Conservation (phyloP, 2,888 invertebrate genomes). For the Watsonalla cultraria region DNA sequence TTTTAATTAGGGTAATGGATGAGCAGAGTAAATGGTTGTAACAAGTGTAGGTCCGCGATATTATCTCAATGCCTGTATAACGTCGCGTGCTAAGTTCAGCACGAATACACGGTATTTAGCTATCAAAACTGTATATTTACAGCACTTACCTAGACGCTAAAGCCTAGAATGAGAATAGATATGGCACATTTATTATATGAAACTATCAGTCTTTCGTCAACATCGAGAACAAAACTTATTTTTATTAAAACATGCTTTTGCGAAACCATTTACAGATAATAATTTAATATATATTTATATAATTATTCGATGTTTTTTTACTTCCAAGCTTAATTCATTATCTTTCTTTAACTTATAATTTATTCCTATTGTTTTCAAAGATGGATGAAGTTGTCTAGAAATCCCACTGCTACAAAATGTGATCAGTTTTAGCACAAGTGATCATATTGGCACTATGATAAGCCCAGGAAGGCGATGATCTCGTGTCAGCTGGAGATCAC, state of each 20-base stretch:
- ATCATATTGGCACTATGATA: slow-evolving; percentile 56
- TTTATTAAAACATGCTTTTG: slow-evolving; percentile 26
- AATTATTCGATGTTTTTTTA: neutral
- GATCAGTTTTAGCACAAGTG: slow-evolving; percentile 36
- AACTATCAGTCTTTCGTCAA: slow-evolving; percentile 71
- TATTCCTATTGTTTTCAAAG: neutral
- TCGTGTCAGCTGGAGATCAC: slow-evolving; percentile 57
- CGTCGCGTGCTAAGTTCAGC: slow-evolving; percentile 17
- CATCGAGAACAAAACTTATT: slow-evolving; percentile 35
- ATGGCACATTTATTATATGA: slow-evolving; percentile 69
- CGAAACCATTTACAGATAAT: neutral
- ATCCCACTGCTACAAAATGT: slow-evolving; percentile 26
- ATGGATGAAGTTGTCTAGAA: slow-evolving; percentile 7
- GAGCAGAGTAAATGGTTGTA: slow-evolving; percentile 20
- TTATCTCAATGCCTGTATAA: slow-evolving; percentile 15
- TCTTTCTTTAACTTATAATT: neutral
- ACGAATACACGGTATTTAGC: slow-evolving; percentile 19
- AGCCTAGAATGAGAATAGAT: slow-evolving; percentile 40
- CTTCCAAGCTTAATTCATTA: neutral
- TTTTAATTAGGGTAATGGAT: slow-evolving; percentile 11
- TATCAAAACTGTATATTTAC: slow-evolving; percentile 14
- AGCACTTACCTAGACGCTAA: slow-evolving; percentile 14
- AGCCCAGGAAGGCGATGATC: slow-evolving; percentile 10
- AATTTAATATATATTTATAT: neutral
- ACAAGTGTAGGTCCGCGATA: slow-evolving; percentile 15